These are phyloP conservation scores for Euzetes globulus DNA, from an alignment of 2,888 invertebrate species.

Conservation along the genomic window DNA sequence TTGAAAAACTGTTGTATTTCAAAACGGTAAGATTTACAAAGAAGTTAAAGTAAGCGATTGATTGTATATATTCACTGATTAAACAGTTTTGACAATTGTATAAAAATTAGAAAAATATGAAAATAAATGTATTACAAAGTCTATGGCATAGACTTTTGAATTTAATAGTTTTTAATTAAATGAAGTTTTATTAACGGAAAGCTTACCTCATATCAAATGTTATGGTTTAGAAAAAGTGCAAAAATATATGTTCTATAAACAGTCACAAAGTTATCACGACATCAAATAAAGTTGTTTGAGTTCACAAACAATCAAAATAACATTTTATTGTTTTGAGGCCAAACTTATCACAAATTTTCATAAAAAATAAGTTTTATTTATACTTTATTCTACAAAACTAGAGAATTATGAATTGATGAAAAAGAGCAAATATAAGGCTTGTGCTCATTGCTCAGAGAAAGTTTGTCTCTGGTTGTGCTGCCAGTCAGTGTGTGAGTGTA, in stretches of 20 bases:
- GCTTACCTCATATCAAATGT: slow-evolving; percentile 11
- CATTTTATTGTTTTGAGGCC: neutral
- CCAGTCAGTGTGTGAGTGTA: neutral
- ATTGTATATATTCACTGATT: too few relatives aligned
- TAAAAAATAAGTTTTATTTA: neutral
- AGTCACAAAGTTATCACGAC: slow-evolving; percentile 14
- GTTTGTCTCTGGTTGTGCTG: neutral
- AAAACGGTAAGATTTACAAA: too few relatives aligned
- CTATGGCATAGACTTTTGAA: too few relatives aligned
- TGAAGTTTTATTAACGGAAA: too few relatives aligned
- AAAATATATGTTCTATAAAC: neutral
- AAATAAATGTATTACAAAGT: too few relatives aligned
- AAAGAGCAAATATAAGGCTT: neutral
- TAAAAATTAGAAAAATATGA: too few relatives aligned
- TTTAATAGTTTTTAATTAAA: too few relatives aligned
- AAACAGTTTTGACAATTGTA: too few relatives aligned
- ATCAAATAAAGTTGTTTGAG: slow-evolving; percentile 4
- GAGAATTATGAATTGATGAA: slow-evolving; percentile 4
- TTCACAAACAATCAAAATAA: neutral
- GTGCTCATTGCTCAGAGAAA: neutral
- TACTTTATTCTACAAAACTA: slow-evolving; percentile 13
- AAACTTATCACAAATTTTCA: slow-evolving; percentile 1
- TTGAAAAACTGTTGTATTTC: too few relatives aligned
- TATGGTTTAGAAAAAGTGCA: neutral
- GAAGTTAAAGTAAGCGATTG: too few relatives aligned